Evolutionary conservation across 2,797 vertebrate genomes (phyloP).

Genomic region (Poeciliopsis gracilis): DNA sequence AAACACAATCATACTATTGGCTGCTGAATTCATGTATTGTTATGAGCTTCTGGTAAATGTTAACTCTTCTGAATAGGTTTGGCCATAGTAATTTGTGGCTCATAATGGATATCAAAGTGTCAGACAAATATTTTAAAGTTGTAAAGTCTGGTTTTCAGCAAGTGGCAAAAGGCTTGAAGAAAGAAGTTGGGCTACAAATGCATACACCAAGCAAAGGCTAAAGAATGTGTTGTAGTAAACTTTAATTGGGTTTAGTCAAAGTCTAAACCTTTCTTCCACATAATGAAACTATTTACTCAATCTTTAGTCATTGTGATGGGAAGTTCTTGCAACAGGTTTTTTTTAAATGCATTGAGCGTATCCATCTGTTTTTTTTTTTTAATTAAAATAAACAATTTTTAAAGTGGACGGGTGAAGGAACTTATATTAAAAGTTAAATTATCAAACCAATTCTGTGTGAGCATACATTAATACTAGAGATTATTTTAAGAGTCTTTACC

Average conservation of each 20-base stretch:
- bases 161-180: neutral
- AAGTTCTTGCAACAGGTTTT: neutral
- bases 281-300: neutral
- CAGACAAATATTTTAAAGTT: neutral
- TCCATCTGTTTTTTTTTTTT: neutral
- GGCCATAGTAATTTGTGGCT: neutral
- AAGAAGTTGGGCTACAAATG: neutral
- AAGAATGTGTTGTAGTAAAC: neutral
- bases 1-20: constrained; percentile 33
- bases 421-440: neutral
- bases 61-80: neutral
- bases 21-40: constrained; percentile 24
- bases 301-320: neutral
- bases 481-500: neutral
- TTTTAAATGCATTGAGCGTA: neutral
- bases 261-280: neutral
- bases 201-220: neutral
- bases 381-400: neutral
- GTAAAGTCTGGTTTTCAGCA: neutral
- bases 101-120: neutral
- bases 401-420: neutral
- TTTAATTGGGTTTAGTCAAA: neutral
- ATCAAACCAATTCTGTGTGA: neutral
- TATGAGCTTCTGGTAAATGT: neutral
- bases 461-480: neutral